Base-by-base conservation (phyloP, 2,888 invertebrate species). In the Zhuqinia jingwanae region DNA sequence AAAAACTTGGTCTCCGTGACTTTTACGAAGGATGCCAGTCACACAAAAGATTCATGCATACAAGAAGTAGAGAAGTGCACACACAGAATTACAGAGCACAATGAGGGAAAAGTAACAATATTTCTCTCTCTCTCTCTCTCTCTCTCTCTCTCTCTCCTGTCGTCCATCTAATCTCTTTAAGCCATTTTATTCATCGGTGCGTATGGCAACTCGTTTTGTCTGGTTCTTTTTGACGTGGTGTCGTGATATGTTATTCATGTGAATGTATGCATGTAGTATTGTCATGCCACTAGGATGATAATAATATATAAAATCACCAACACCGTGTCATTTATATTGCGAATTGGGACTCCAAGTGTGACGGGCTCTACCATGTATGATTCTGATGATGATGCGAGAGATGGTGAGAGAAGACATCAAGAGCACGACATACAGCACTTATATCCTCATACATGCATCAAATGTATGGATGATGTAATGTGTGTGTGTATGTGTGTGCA, bases 11-110 rank as follows among this genome's bases (percentile, higher is more conserved):
- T 17, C 68, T 42, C 30, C 36, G 56, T 76, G 73, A 73, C 73
- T 73, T 73, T 73, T 73, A 53, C 75, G 56, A 75, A 75, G 53
- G 17, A 75, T 68, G 68, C 68, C 42, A 45, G 68, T 68, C 45
- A 68, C 13, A 20, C 68, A 68, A 45, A 27, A 2, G 22, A 58
- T 60, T 25, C 60, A 60, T 60, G 60, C 25, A 27, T 60, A 15
- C 15, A 1, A n/a, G 13, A 5, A 10, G 60, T 60, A 60, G 13
- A 6, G 25, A 13, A 25, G 3, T n/a, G 13, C 17, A 36, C 36
- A 47, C 11, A 2, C 15, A 47, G n/a, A 15, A n/a, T 47, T 47
- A 47, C 47, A 10, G 5, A 56, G 22, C 1, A 63, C 63, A 63
- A 63, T 63, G 63, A 63, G 17, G 27, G 60, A 63, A 63, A 36